These are phyloP conservation scores for Empidonax alnorum DNA, from an alignment of 2,113 vertebrate species.

Conservation along the genomic window DNA sequence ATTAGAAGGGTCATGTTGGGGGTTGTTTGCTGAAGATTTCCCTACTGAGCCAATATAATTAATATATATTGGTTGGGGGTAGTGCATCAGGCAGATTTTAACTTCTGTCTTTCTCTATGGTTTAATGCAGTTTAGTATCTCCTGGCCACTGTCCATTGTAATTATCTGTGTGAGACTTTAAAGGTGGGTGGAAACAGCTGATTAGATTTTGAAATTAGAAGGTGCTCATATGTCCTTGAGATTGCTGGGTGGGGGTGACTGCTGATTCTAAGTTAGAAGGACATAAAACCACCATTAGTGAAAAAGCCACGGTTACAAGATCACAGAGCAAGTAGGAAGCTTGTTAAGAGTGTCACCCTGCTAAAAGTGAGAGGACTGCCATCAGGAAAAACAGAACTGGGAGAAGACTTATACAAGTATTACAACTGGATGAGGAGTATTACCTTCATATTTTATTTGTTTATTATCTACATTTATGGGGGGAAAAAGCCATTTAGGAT, in stretches of 20 bases:
- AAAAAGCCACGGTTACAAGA: neutral
- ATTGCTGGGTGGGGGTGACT: neutral
- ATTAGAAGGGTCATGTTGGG: neutral
- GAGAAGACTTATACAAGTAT: neutral
- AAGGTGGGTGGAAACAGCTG: neutral
- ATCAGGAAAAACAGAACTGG: neutral
- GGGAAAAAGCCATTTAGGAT: neutral
- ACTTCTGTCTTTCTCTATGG: neutral
- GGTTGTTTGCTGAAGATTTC: neutral
- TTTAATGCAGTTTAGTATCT: neutral
- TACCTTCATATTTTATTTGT: neutral
- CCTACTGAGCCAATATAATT: neutral
- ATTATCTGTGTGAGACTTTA: neutral
- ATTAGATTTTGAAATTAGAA: conserved; percentile 9
- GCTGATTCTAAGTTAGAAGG: neutral
- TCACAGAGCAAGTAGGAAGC: neutral
- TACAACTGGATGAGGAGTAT: neutral
- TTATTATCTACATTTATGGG: neutral
- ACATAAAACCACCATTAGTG: rapidly evolving
- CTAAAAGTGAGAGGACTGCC: neutral
- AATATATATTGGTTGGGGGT: neutral
- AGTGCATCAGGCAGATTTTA: neutral
- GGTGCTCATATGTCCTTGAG: neutral
- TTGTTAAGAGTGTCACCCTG: neutral
- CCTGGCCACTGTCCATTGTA: neutral